phyloP scores from a whole-genome alignment of 2,888 invertebrate genomes.

The Anoncus sp. region DNA sequence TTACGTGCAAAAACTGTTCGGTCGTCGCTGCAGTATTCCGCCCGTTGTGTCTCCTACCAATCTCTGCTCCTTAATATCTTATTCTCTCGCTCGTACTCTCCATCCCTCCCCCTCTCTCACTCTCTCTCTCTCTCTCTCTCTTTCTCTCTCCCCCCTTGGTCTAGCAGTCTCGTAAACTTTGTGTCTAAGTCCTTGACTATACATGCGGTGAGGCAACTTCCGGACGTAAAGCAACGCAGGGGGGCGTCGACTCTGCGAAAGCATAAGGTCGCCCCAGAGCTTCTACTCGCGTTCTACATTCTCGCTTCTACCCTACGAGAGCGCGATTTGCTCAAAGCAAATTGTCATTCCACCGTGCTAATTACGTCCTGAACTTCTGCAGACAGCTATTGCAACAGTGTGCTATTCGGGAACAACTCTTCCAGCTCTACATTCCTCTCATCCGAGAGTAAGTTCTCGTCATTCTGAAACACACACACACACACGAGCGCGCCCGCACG shows the following conservation, averaged over 20 bases:
- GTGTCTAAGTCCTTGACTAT: constrained; percentile 36
- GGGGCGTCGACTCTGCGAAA: neutral
- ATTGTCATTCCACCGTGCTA: constrained; percentile 67
- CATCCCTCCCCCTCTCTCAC: constrained; percentile 35
- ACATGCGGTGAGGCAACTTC: constrained; percentile 41
- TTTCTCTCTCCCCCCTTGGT: constrained; percentile 5
- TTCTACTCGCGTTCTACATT: neutral
- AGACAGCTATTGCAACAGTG: constrained; percentile 46
- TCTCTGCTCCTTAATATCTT: constrained; percentile 42
- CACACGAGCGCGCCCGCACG: no score
- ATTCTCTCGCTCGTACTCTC: constrained; percentile 35
- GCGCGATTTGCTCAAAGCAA: constrained; percentile 66
- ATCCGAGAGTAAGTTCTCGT: constrained; percentile 15
- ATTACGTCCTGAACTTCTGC: constrained; percentile 65
- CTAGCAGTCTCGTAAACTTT: constrained; percentile 49
- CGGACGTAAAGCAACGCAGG: constrained; percentile 17
- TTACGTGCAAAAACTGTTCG: constrained; percentile 60
- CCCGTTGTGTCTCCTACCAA: neutral
- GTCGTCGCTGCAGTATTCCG: constrained; percentile 16
- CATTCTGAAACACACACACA: neutral
- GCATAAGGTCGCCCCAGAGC: constrained; percentile 23
- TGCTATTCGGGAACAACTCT: constrained; percentile 35
- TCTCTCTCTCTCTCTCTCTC: constrained; percentile 12
- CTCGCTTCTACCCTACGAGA: constrained; percentile 19
- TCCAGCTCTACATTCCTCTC: constrained; percentile 23